Conservation (phyloP, 2,113 vertebrate genomes). For the Sander vitreus region DNA sequence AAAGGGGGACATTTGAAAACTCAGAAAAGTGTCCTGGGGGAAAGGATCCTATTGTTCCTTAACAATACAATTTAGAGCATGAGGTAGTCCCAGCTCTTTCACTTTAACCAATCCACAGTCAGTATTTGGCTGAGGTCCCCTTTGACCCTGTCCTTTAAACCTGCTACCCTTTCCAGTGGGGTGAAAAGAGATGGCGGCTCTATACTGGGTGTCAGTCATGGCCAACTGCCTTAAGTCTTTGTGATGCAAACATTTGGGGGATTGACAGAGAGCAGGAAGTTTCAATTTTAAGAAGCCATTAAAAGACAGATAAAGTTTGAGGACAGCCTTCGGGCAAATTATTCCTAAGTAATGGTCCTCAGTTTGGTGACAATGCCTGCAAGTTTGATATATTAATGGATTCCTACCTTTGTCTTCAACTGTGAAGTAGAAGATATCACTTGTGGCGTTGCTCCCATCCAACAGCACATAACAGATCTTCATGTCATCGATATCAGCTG, state of each 20-base stretch:
- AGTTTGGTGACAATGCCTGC: constrained; percentile 34
- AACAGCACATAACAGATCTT: constrained; percentile 88
- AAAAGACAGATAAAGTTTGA: constrained; percentile 36
- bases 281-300: constrained; percentile 57
- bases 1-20: constrained; percentile 53
- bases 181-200: constrained; percentile 44
- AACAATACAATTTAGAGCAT: constrained; percentile 63
- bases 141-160: constrained; percentile 71
- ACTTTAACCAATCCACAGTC: constrained; percentile 59
- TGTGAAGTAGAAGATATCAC: constrained; percentile 90
- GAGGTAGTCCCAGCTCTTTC: constrained; percentile 44
- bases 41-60: constrained; percentile 63
- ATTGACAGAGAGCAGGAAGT: constrained; percentile 62
- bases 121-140: constrained; percentile 50
- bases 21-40: constrained; percentile 27
- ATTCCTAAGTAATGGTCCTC: constrained; percentile 2
- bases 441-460: constrained; percentile 86
- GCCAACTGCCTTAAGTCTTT: constrained; percentile 77
- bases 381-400: constrained; percentile 27
- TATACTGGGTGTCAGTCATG: constrained; percentile 71
- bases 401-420: constrained; percentile 89
- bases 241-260: constrained; percentile 73
- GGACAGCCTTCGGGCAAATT: constrained; percentile 17
- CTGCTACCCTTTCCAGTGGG: constrained; percentile 49
- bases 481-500: constrained; percentile 90